These are phyloP conservation scores for Drosophila aldrichi DNA, from an alignment of 2,888 invertebrate species.

Conservation along the genomic window DNA sequence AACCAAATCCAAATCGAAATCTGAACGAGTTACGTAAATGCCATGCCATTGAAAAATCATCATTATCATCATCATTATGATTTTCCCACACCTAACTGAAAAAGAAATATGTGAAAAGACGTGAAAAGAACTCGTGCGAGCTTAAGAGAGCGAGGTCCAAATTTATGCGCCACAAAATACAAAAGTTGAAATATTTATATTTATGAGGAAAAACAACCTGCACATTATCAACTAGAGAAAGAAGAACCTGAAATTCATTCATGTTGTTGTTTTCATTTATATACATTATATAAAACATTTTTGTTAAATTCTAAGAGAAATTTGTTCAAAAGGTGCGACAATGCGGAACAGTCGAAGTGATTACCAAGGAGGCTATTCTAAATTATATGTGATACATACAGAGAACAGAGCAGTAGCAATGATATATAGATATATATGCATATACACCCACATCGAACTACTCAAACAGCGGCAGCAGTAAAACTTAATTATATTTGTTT, in stretches of 20 bases:
- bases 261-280: conserved; percentile 19
- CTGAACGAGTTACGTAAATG: conserved; percentile 58
- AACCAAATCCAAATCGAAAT: conserved; percentile 27
- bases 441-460: conserved; percentile 22
- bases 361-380: conserved; percentile 24
- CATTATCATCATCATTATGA: conserved; percentile 18
- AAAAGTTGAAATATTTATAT: conserved; percentile 27
- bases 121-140: conserved; percentile 34
- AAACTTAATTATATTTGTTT: conserved; percentile 55
- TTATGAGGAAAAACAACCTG: conserved; percentile 56
- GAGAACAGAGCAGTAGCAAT: neutral
- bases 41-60: conserved; percentile 33
- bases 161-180: conserved; percentile 30
- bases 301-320: conserved; percentile 25
- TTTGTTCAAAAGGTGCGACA: conserved; percentile 58
- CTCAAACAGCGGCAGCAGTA: neutral
- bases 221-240: conserved; percentile 37
- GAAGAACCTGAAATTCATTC: conserved; percentile 50
- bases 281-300: conserved; percentile 15
- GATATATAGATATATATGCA: conserved; percentile 9
- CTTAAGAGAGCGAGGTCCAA: conserved; percentile 15
- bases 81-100: conserved; percentile 39
- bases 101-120: conserved; percentile 3
- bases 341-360: conserved; percentile 64
- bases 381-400: conserved; percentile 1